phyloP scores from a whole-genome alignment of 2,797 vertebrate genomes.

The Myotis findleyi region DNA sequence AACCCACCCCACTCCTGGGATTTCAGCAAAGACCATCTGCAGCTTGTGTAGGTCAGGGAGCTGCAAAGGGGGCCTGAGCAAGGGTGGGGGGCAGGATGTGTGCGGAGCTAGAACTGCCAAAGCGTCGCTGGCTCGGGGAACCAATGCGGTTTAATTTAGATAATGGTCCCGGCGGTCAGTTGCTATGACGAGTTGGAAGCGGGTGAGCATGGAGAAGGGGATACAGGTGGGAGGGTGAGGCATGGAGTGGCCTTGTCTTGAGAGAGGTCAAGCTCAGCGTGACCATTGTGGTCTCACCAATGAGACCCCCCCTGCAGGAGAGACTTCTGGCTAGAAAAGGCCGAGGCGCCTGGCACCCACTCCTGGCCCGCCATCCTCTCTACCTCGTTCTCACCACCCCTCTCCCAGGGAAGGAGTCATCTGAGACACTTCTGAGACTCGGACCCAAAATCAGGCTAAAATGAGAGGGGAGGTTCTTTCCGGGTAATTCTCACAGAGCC shows the following conservation, averaged over 20 bases:
- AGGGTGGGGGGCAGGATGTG: neutral
- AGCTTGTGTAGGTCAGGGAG: constrained; percentile 36
- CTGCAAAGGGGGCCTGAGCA: constrained; percentile 69
- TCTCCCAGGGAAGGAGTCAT: neutral
- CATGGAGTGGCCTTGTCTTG: constrained; percentile 7
- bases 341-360: neutral
- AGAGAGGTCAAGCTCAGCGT: neutral
- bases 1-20: neutral
- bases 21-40: constrained; percentile 12
- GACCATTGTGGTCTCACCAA: neutral
- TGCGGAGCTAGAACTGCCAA: constrained; percentile 76
- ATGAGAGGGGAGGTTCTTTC: neutral
- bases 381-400: neutral
- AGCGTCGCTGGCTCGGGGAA: constrained; percentile 76
- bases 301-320: neutral
- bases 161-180: constrained; percentile 78
- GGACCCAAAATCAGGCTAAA: constrained; percentile 21
- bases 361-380: neutral
- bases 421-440: constrained; percentile 35
- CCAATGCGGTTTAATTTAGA: constrained; percentile 84
- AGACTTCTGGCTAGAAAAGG: neutral
- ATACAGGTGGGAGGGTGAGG: neutral
- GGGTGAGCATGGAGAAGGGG: constrained; percentile 32
- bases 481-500: neutral
- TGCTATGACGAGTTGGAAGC: constrained; percentile 62